These are phyloP conservation scores for Alligator mississippiensis DNA, from an alignment of 2,113 vertebrate genomes.

Conservation along the genomic window DNA sequence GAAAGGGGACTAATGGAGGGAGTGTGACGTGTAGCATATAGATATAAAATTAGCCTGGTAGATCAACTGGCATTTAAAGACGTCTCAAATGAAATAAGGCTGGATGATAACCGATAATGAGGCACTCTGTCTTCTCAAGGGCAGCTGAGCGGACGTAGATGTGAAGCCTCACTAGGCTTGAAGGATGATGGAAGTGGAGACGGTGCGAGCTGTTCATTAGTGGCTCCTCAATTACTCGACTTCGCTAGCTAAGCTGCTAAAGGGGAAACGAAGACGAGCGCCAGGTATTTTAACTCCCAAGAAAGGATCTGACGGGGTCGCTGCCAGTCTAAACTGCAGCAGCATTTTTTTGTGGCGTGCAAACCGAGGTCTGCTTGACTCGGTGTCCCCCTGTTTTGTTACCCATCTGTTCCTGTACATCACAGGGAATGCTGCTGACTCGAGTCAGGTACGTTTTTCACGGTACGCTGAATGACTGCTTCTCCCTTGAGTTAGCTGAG, in stretches of 20 bases:
- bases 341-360: background rate
- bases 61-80: constrained; percentile 56
- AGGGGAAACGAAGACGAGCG: background rate
- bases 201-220: background rate
- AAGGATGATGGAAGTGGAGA: background rate
- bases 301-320: background rate
- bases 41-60: constrained; percentile 16
- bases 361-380: background rate
- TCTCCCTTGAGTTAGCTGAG: background rate
- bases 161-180: background rate
- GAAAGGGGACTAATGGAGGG: background rate
- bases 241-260: background rate
- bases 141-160: background rate
- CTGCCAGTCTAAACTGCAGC: background rate
- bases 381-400: background rate
- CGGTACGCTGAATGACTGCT: background rate
- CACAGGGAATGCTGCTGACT: background rate
- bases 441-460: background rate
- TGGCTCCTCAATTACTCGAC: background rate
- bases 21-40: background rate
- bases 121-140: constrained; percentile 37
- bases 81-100: constrained; percentile 53
- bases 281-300: background rate
- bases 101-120: constrained; percentile 50
- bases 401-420: background rate